phyloP scores from a whole-genome alignment of 2,113 vertebrate species.

The Okapia johnstoni region DNA sequence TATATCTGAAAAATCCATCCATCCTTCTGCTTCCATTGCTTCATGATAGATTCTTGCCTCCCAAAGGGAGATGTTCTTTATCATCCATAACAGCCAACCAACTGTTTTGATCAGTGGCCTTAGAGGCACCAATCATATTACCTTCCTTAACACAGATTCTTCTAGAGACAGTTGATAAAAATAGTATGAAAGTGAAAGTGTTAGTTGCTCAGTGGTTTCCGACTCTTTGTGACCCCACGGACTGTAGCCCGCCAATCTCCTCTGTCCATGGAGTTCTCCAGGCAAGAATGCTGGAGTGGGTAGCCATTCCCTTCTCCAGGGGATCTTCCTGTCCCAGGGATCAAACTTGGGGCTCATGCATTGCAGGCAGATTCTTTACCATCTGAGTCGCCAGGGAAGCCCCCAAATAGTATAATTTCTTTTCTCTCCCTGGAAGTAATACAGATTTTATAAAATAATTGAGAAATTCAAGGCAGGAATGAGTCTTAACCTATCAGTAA shows the following conservation, averaged over 20 bases:
- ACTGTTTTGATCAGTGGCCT: not conserved
- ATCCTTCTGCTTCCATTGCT: not conserved
- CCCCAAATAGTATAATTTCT: not conserved
- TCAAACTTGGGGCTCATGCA: not conserved
- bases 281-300: not conserved
- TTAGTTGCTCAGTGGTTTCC: not conserved
- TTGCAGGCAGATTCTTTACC: not conserved
- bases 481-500: not conserved
- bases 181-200: not conserved
- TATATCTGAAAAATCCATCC: not conserved
- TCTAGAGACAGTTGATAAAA: not conserved
- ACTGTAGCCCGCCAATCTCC: not conserved
- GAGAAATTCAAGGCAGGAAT: not conserved
- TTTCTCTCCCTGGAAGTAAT: not conserved
- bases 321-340: not conserved
- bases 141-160: not conserved
- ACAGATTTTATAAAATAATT: conserved; percentile 1
- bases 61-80: not conserved
- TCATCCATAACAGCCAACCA: not conserved
- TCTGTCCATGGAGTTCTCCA: not conserved
- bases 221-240: not conserved
- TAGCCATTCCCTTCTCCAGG: not conserved
- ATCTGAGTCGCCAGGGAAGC: not conserved
- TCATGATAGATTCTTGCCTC: not conserved
- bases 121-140: not conserved